Evolutionary conservation across 64 coral and sea anemone species (phyloP), one percentile per base, ranked within the genome.

Genomic region (Catalaphyllia jardinei): DNA sequence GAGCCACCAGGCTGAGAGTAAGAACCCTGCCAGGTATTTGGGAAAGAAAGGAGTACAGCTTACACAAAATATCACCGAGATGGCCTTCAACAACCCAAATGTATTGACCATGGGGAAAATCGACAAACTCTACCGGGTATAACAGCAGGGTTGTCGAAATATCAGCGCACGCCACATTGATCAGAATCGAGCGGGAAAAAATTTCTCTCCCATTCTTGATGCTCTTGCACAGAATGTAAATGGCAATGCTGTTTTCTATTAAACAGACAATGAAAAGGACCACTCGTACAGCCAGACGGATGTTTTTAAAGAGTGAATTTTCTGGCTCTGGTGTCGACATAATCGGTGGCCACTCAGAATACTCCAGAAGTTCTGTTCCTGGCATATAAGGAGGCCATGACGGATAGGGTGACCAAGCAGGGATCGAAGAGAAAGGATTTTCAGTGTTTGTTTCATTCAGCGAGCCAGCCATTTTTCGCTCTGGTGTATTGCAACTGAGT

Each of bases 211-310:
- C 76, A 28, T 2, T 55, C 46, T 24, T 24, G 20, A 57, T 55
- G n/a, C 24, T 11, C 49, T 55, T 79, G 76, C 27, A 29, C 49
- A 79, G 76, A 79, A 79, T 79, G 14, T 28, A 79, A 28, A 79
- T 10, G 27, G 76, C 50, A 29, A 79, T 54, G 35, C 49, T 55
- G 24, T 79, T 79, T 54, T 79, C 76, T 22, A 55, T 22, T 20
- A 79, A 55, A 16, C 76, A 79, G 8, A 29, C 25, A 5, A 55
- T 1, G 49, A 79, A 79, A 8, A 79, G 7, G n/a, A 79, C 12
- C 27, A 52, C 25, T n/a, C 24, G 46, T 22, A 76, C 29, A 76
- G 22, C 74, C 17, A 49, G 5, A 38, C 18, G 24, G 38, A 76
- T 22, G 14, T 39, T 31, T 12, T 18, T 20, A 15, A 18, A 22